Evolutionary conservation across 1,140 invertebrate genomes (phyloP), one percentile per base, ranked within the genome.

Genomic region (Maniola jurtina): DNA sequence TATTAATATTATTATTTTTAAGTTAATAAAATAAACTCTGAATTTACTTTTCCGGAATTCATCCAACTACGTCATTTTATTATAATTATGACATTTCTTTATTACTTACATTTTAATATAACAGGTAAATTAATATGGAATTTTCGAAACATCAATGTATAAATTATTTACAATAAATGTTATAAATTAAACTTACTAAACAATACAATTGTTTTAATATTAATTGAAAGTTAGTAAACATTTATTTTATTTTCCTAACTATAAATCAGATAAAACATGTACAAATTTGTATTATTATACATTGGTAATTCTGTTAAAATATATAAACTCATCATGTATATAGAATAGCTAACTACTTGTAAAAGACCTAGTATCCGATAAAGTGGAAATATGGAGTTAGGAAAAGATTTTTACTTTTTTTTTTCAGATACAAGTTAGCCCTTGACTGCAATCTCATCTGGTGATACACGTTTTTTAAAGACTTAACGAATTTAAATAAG

Each of bases 101-200:
- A 34, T 55, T 55, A 34, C 25, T 34, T 55, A 62, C 38, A 66
- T 69, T 77, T 64, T 66, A 66, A 61, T 68, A 61, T 68, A 62
- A 72, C 65, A 50, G 61, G 66, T 68, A 58, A 62, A 81, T 78
- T 84, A 84, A 83, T 84, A 84, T 84, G 82, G 82, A 80, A 84
- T 79, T 84, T 73, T 71, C 11, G 13, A 64, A 56, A 62, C 33
- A 68, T 54, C 50, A 63, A 61, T 65, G 40, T 67, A 55, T 63
- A 64, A 73, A 77, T 79, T 82, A 86, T 83, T 81, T 80, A 83
- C 77, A 85, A 63, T 56, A 58, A 50, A 58, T 45, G 34, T 48
- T 57, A 58, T 52, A 60, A 54, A 54, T 60, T 59, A 59, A 34
- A 42, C 35, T 35, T 34, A 25, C 25, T 55, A 47, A 16, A 59